phyloP scores from a whole-genome alignment of 2,888 invertebrate species.

The Caradrina clavipalpis region DNA sequence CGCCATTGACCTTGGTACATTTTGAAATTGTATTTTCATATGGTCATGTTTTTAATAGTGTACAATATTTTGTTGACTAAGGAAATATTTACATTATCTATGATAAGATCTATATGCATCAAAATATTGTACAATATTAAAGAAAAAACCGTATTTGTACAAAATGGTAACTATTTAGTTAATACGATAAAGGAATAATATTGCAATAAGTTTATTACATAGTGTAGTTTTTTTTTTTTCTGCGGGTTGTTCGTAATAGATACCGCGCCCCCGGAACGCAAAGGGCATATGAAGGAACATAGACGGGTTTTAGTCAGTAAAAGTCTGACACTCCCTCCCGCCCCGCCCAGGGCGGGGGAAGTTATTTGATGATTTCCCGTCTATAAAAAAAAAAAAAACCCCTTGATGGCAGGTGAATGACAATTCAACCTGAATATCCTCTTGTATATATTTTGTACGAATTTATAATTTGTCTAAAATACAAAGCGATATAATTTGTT shows the following conservation, averaged over 20 bases:
- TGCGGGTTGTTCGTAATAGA: too few relatives aligned
- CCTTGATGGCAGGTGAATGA: too few relatives aligned
- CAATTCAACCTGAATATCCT: too few relatives aligned
- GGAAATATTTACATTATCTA: background rate
- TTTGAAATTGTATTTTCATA: background rate
- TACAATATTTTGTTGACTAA: slow-evolving; percentile 6
- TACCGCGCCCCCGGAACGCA: too few relatives aligned
- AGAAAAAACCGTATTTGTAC: slow-evolving; percentile 34
- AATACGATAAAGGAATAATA: slow-evolving; percentile 15
- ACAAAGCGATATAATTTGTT: slow-evolving; percentile 42
- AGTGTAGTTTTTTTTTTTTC: too few relatives aligned
- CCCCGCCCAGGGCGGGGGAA: too few relatives aligned
- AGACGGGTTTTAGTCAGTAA: too few relatives aligned
- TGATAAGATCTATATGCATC: too few relatives aligned
- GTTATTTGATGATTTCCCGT: too few relatives aligned
- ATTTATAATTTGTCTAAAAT: slow-evolving; percentile 32
- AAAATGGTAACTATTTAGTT: slow-evolving; percentile 46
- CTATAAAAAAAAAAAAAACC: too few relatives aligned
- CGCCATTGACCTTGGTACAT: background rate
- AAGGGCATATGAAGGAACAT: too few relatives aligned
- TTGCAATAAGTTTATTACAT: background rate
- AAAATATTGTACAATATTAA: slow-evolving; percentile 15
- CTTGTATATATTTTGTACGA: slow-evolving; percentile 40
- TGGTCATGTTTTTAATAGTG: slow-evolving; percentile 10
- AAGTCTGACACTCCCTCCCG: too few relatives aligned